Evolutionary conservation across 2,113 vertebrate genomes (phyloP).

Genomic region (Ochotona curzoniae): DNA sequence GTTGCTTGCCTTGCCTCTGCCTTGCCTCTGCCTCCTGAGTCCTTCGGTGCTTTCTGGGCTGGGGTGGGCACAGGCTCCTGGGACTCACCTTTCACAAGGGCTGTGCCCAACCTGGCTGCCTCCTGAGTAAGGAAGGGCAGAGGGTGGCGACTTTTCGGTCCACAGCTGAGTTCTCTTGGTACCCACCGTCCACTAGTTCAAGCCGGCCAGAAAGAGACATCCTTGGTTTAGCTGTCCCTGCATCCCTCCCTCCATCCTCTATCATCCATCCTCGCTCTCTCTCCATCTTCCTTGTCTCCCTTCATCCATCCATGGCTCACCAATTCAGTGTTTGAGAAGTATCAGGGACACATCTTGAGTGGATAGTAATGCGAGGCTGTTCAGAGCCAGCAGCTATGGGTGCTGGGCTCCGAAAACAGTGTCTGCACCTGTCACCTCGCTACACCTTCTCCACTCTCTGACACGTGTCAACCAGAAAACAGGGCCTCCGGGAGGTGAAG

Average conservation of each 20-base stretch:
- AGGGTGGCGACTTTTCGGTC: rapidly evolving
- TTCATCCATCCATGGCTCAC: neutral
- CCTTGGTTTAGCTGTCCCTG: rapidly evolving
- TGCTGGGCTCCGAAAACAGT: neutral
- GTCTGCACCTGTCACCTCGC: rapidly evolving
- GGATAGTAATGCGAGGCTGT: rapidly evolving
- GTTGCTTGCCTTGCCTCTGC: slow-evolving; percentile 41
- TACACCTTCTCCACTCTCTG: neutral
- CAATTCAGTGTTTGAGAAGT: neutral
- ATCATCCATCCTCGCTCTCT: no score
- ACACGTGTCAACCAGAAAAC: neutral
- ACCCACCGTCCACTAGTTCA: neutral
- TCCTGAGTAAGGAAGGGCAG: neutral
- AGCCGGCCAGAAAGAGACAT: neutral
- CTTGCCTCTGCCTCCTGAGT: neutral
- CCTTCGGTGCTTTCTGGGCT: neutral
- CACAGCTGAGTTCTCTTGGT: neutral
- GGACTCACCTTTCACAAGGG: neutral
- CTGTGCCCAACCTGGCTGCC: neutral
- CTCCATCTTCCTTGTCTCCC: no score
- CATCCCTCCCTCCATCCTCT: no score
- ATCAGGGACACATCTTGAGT: neutral
- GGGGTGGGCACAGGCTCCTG: neutral
- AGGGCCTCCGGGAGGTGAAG: neutral
- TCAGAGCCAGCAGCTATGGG: neutral